These are phyloP conservation scores for Himalopsyche tibetana DNA, from an alignment of 2,888 invertebrate species.

Conservation along the genomic window DNA sequence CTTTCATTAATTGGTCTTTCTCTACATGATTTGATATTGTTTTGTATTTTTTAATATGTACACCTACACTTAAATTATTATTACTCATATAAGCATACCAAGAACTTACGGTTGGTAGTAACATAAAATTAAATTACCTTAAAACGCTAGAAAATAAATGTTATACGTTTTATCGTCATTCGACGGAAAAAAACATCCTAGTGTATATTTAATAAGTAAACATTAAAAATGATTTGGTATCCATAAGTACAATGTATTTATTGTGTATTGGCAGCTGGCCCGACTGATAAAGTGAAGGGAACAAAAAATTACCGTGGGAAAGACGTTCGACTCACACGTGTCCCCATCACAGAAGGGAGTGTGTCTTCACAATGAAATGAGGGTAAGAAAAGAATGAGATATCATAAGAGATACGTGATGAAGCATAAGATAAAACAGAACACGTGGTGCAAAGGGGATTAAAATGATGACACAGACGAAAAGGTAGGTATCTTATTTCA, in stretches of 20 bases:
- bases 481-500: slow-evolving; percentile 10
- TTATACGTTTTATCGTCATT: too few relatives aligned
- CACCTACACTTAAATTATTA: too few relatives aligned
- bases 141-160: too few relatives aligned
- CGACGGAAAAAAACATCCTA: too few relatives aligned
- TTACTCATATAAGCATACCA: too few relatives aligned
- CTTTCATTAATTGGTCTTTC: too few relatives aligned
- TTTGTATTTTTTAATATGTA: too few relatives aligned
- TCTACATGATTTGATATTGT: too few relatives aligned
- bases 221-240: not conserved
- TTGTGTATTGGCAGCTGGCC: slow-evolving; percentile 20
- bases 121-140: too few relatives aligned
- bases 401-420: slow-evolving; percentile 56
- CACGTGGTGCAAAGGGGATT: slow-evolving; percentile 43
- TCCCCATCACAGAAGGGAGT: slow-evolving; percentile 21
- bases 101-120: too few relatives aligned
- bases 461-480: slow-evolving; percentile 2
- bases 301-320: slow-evolving; percentile 28
- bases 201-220: not conserved
- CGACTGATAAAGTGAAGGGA: slow-evolving; percentile 18
- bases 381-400: slow-evolving; percentile 52
- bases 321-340: slow-evolving; percentile 11
- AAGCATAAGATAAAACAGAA: slow-evolving; percentile 51
- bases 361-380: slow-evolving; percentile 19
- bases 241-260: not conserved